phyloP scores from a whole-genome alignment of 2,888 invertebrate species.

The Mesoligia furuncula region DNA sequence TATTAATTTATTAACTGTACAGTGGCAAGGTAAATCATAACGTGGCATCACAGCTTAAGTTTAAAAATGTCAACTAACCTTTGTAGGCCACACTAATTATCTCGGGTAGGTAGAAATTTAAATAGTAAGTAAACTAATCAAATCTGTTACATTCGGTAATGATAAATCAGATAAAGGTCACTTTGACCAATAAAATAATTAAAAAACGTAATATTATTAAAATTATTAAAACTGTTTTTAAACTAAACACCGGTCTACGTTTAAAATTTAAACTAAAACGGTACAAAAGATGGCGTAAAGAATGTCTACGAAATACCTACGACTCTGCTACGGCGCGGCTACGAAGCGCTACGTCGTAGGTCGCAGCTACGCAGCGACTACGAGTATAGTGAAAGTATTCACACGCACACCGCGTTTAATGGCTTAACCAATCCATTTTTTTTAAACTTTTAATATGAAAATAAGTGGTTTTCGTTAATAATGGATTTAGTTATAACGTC shows the following conservation, averaged over 20 bases:
- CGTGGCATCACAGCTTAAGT: too few species aligned
- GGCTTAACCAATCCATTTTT: not conserved
- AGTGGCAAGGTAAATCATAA: too few species aligned
- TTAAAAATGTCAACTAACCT: too few species aligned
- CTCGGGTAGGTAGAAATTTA: too few species aligned
- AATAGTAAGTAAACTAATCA: too few species aligned
- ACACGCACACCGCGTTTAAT: constrained; percentile 20
- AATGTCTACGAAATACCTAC: not conserved
- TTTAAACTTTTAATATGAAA: not conserved
- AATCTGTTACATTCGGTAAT: too few species aligned
- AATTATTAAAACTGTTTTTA: not conserved
- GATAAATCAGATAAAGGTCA: too few species aligned
- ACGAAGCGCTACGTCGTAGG: constrained; percentile 21
- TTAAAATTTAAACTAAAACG: not conserved
- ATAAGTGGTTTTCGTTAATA: not conserved
- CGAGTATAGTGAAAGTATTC: not conserved
- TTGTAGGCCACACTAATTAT: too few species aligned
- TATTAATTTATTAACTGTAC: too few species aligned
- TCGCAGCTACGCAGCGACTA: not conserved
- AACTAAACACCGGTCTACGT: not conserved
- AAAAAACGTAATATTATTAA: not conserved
- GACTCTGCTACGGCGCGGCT: not conserved
- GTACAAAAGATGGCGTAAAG: not conserved
- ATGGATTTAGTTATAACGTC: not conserved
- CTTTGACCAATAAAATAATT: not conserved